These are phyloP conservation scores for Prorops nasuta DNA, from an alignment of 1,140 invertebrate species.

Conservation along the genomic window DNA sequence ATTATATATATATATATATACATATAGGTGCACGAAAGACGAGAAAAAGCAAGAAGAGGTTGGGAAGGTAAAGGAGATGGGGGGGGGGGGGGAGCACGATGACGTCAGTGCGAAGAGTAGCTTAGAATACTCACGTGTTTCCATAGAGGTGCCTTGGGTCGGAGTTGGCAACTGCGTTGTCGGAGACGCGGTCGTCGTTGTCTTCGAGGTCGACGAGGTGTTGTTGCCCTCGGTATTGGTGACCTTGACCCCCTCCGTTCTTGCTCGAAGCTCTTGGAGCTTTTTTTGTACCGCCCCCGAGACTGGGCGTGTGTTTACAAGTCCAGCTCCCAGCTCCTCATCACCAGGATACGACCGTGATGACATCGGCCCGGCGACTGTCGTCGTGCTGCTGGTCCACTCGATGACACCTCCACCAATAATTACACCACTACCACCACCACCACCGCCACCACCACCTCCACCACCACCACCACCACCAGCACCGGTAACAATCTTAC, in stretches of 20 bases:
- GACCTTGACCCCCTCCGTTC: slow-evolving; percentile 25
- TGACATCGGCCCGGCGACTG: slow-evolving; percentile 50
- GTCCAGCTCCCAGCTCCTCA: slow-evolving; percentile 42
- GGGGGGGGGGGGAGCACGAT: too few relatives aligned
- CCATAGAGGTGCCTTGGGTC: slow-evolving; percentile 48
- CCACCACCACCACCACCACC: not conserved
- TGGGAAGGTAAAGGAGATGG: too few relatives aligned
- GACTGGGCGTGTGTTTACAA: slow-evolving; percentile 34
- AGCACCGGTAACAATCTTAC: not conserved
- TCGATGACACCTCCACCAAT: slow-evolving; percentile 33
- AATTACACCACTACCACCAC: slow-evolving; percentile 14
- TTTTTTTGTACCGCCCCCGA: slow-evolving; percentile 18
- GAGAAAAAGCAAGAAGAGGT: too few relatives aligned
- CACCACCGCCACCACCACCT: not conserved
- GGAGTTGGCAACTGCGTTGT: slow-evolving; percentile 41
- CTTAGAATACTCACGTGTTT: slow-evolving; percentile 41
- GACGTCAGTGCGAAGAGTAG: too few relatives aligned
- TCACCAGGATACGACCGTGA: slow-evolving; percentile 41
- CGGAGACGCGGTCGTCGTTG: slow-evolving; percentile 28
- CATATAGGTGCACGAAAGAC: too few relatives aligned
- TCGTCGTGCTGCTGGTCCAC: slow-evolving; percentile 36
- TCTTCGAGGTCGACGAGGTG: slow-evolving; percentile 16
- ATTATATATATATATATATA: too few relatives aligned
- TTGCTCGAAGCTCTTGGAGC: slow-evolving; percentile 4
- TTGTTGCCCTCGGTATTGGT: slow-evolving; percentile 8